Evolutionary conservation across 1,140 invertebrate genomes (phyloP), one percentile per base, ranked within the genome.

Genomic region (Drosophila sulfurigaster): DNA sequence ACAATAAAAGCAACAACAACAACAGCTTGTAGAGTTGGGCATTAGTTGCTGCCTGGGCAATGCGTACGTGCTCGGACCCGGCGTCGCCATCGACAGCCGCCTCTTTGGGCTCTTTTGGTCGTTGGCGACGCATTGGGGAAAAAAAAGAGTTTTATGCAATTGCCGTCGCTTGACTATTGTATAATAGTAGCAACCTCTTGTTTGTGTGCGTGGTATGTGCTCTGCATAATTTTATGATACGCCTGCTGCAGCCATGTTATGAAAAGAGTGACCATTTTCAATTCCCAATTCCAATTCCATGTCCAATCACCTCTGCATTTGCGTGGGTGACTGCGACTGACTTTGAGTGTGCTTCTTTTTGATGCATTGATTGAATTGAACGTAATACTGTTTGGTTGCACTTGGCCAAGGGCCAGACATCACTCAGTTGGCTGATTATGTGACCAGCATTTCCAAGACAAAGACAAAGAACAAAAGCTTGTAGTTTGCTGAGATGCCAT

Each of bases 161-260:
- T 88, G 85, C 81, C 35, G 57, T 41, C 59, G 64, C 52, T 67
- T 41, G 70, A 49, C 83, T 87, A 83, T 88, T 83, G 78, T 88
- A 89, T 83, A 89, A 89, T 81, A 83, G 80, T 68, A 32, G 43
- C 63, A 48, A 48, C 15, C n/a, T 10, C 58, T n/a, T 57, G 41
- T 66, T 43, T 88, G 82, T 77, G 68, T 81, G 74, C 66, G 69
- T 66, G 78, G 78, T 88, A 88, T 88, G 85, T 88, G 85, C 85
- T 88, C 85, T 85, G 85, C 85, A 88, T 88, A 88, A 89, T 90
- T 88, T 88, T 89, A 81, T 85, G 85, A 87, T 88, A 64, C 73
- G 77, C 63, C 73, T 62, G 76, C 51, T 54, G 51, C 51, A 54
- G 20, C 54, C 60, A 51, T 73, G 56, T 73, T 71, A 75, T 64